Base-by-base conservation (phyloP, 2,113 vertebrate genomes). In the Falco punctatus region DNA sequence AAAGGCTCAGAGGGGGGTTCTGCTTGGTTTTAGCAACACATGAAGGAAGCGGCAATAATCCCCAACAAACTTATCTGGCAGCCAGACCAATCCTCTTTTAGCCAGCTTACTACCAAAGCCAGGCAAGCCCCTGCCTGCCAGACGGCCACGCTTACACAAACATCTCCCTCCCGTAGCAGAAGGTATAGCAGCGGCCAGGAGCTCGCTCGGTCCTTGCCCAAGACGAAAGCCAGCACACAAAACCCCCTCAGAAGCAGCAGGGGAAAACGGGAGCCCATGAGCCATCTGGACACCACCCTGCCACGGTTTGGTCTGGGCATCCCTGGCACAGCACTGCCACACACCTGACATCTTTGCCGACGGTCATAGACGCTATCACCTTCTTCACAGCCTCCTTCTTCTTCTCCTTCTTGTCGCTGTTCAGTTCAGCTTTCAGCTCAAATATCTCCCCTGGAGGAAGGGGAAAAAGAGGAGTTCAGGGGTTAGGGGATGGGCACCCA, bases 361-460 rank as follows among this genome's bases (percentile, higher is more conserved):
- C 99, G 0, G 99, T 99, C 99, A 99, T 99, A 16, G 99, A 99
- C 0, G 99, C 99, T 3, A 99, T 99, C 97, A 99, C 99, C 97
- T 99, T 99, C 98, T 99, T 99, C 94, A 99, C 99, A 0, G 99
- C 99, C 96, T 99, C 99, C 94, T 99, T 99, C 98, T 99, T 99
- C 98, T 99, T 99, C 97, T 99, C 99, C 94, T 99, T 99, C 97
- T 99, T 99, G 97, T 99, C 99, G 8, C 99, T 99, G 98, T 99
- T 99, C 46, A 99, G 98, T 94, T 99, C 99, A 2, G 99, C 99
- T 95, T 99, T 99, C 96, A 99, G 98, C 97, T 99, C 99, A 95
- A 99, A 99, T 91, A 99, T 99, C 98, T 99, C 99, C 81, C 99
- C 99, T 99, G 96, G 28, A 92, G 46, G 95, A 92, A 91, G 6